Conservation (phyloP, 2,797 vertebrate species). For the Pipistrellus pipistrellus region DNA sequence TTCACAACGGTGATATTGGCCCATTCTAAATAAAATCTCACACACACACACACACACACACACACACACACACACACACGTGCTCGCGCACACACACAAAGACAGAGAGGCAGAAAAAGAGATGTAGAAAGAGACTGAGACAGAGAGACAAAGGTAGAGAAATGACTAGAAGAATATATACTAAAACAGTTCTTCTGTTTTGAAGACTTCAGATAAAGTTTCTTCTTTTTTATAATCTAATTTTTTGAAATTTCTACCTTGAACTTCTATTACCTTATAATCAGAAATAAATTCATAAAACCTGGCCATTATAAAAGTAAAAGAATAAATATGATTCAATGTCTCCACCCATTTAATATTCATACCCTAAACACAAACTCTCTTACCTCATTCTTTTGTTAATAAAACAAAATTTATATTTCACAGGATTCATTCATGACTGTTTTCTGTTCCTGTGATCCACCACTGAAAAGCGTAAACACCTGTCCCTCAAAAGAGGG, state of each 20-base stretch:
- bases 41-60: too few relatives aligned
- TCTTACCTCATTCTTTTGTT: neutral
- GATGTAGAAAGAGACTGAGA: neutral
- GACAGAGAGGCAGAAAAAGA: neutral
- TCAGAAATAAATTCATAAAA: neutral
- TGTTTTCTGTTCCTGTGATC: neutral
- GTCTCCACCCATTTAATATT: neutral
- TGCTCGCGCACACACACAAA: neutral
- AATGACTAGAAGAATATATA: neutral
- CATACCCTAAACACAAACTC: neutral
- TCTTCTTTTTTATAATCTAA: neutral
- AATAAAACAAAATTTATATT: neutral
- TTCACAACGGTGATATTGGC: neutral
- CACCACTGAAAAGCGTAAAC: neutral
- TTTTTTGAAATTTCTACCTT: conserved; percentile 4
- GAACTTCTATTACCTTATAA: neutral
- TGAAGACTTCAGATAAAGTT: neutral
- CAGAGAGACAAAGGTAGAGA: neutral
- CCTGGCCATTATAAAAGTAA: neutral
- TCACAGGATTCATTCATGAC: neutral
- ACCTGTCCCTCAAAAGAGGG: neutral
- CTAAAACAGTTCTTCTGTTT: neutral
- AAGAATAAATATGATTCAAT: neutral
- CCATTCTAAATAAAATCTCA: conserved; percentile 21
- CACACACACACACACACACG: neutral